Evolutionary conservation across 2,888 invertebrate genomes (phyloP), one percentile per base, ranked within the genome.

Genomic region (Enchytraeus crypticus): DNA sequence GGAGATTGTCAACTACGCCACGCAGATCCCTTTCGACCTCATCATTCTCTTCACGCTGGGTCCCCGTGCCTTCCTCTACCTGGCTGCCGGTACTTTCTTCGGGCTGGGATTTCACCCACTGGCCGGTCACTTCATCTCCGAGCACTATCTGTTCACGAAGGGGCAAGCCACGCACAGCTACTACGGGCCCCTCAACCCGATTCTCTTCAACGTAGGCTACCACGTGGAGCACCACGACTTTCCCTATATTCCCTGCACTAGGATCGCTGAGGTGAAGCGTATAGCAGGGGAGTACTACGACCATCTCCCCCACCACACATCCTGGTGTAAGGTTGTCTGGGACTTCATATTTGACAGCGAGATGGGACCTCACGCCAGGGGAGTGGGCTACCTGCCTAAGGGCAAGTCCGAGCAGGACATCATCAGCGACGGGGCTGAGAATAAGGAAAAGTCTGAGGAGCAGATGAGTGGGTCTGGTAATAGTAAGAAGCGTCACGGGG

Each of bases 311-410:
- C 92, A 92, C 68, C 97, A 98, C 75, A 84, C 88, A 68, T 96
- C 96, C 33, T 98, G 97, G 97, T 82, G 86, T 0, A 84, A 87
- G 14, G 96, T 98, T 0, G 81, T 98, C 0, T 95, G 90, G 74
- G 92, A 96, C 75, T 98, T 98, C 75, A 85, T 98, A 0, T 89
- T 86, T 82, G 92, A 97, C 80, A 92, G 93, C 0, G 88, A 89
- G 18, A 88, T 97, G 63, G 98, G 98, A 0, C 97, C 97, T 0
- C 96, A 95, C 75, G 93, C 96, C 0, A 83, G 96, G 56, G 88
- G 76, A 2, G 72, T 77, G 18, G 77, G 74, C 1, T 76, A 74
- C 62, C 29, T 64, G 47, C 59, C 57, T 26, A 30, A 55, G 3
- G 63, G 57, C 23, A 45, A 57, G 43, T 51, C 38, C 14, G 57